Evolutionary conservation across 2,888 invertebrate species (phyloP), one percentile per base, ranked within the genome.

Genomic region (Asteroscopus sphinx): DNA sequence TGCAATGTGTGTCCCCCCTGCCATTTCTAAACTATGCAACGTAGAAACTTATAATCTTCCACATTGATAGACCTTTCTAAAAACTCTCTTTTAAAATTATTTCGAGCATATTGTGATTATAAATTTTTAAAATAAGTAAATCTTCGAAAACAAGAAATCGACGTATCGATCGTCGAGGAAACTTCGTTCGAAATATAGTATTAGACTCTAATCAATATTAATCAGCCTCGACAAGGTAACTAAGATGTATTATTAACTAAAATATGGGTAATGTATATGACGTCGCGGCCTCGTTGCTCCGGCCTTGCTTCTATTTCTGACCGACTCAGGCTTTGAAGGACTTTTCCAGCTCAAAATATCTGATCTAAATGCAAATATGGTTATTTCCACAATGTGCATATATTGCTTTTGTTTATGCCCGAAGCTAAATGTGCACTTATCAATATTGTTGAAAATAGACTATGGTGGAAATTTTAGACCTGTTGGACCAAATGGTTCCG

Each of bases 231-330:
- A 33, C 69, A 68, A 66, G 49, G 59, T 46, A 48, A 57, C 60
- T 40, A 59, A 61, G 49, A 51, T 60, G 61, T 82, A 81, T 83
- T 80, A 79, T 73, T 76, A 75, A 66, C 57, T 73, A 62, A 77
- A 75, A 71, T 71, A 80, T 48, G 54, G 51, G 54, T 32, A 48
- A 30, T 45, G 28, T 52, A 57, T 75, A 76, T 74, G 77, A 70
- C 62, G 71, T 72, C 62, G 37, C 70, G 79, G 74, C 85, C 85
- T 85, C 81, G 77, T 48, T 63, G 71, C 64, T 65, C 72, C 76
- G 87, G 82, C 91, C 92, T 90, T 83, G 86, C 79, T 86, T 81
- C 88, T 91, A 92, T 92, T 90, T 90, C 75, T 76, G 86, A 73
- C 75, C 68, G 72, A 78, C 76, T 74, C 71, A 76, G 77, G 75